Percentiles rank a stretch among this genome's conserved stretches.
These are phyloP conservation scores for Xylophagus ater DNA, from an alignment of 2,888 invertebrate genomes.

Conservation along the genomic window DNA sequence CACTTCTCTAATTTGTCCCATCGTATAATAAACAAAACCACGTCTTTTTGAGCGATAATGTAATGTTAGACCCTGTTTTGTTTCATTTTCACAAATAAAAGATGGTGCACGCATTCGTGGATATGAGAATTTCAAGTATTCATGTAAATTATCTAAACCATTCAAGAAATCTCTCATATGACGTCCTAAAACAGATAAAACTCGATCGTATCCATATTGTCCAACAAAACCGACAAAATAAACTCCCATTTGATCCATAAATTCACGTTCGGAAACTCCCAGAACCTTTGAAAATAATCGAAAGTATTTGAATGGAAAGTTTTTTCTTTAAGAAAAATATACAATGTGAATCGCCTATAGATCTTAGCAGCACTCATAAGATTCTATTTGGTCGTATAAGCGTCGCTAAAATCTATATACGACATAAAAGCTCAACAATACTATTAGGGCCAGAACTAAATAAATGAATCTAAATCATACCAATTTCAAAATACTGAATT, in stretches of 20 bases:
- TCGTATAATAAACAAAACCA: slow-evolving; percentile 92
- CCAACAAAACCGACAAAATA: slow-evolving; percentile 89
- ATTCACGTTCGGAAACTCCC: slow-evolving; percentile 75
- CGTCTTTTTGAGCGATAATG: slow-evolving; percentile 88
- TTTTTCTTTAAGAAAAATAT: too few species aligned
- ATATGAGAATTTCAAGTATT: slow-evolving; percentile 92
- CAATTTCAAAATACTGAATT: too few species aligned
- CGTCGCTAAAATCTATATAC: too few species aligned
- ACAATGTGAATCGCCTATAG: too few species aligned
- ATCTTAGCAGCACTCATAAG: too few species aligned
- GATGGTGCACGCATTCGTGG: slow-evolving; percentile 84
- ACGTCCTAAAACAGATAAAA: slow-evolving; percentile 78
- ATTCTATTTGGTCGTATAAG: too few species aligned
- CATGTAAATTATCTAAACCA: slow-evolving; percentile 92
- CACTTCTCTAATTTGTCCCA: slow-evolving; percentile 87
- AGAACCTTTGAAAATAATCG: slow-evolving; percentile 52
- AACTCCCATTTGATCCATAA: slow-evolving; percentile 90
- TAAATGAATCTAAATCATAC: too few species aligned
- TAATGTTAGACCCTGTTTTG: slow-evolving; percentile 78
- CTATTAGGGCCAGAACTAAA: too few species aligned
- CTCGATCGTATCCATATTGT: slow-evolving; percentile 89
- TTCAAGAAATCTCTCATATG: slow-evolving; percentile 94
- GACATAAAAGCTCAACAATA: not conserved
- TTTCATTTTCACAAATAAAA: slow-evolving; percentile 94
- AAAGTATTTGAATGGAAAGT: too few species aligned